Evolutionary conservation across 1,140 invertebrate species (phyloP).

Genomic region (Apis florea): DNA sequence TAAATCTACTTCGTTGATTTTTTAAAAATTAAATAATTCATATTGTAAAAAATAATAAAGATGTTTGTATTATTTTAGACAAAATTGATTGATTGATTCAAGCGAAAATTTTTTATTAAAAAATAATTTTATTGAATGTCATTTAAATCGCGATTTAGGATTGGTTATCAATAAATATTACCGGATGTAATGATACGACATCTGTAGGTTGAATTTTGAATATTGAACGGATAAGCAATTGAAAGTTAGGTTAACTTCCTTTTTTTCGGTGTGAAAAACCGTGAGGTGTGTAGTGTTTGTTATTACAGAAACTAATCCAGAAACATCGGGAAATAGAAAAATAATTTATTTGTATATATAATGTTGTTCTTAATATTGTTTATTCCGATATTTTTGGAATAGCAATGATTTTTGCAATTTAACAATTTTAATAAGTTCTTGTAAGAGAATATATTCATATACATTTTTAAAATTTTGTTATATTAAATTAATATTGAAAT

Average conservation of each 20-base stretch:
- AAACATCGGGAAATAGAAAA: constrained; percentile 40
- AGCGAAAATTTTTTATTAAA: constrained; percentile 3
- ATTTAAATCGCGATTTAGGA: constrained; percentile 17
- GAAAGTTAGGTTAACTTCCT: constrained; percentile 54
- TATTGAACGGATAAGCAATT: neutral
- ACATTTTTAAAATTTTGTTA: neutral
- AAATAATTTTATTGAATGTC: constrained; percentile 19
- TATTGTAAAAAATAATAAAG: neutral
- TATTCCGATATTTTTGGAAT: neutral
- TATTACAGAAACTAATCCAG: constrained; percentile 38
- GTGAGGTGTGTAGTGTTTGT: constrained; percentile 50
- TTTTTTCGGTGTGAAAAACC: constrained; percentile 44
- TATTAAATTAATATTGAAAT: neutral
- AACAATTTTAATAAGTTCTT: constrained; percentile 5
- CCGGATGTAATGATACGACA: constrained; percentile 34
- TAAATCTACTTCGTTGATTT: neutral
- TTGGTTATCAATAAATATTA: constrained; percentile 19
- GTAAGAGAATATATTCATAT: constrained; percentile 2
- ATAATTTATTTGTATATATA: neutral
- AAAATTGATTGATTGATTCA: neutral
- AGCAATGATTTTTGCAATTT: constrained; percentile 3
- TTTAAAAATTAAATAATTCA: neutral
- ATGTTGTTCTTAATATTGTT: neutral
- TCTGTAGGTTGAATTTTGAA: constrained; percentile 27
- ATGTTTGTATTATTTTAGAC: neutral